Evolutionary conservation across 1,140 invertebrate genomes (phyloP).

Genomic region (Capitella teleta): DNA sequence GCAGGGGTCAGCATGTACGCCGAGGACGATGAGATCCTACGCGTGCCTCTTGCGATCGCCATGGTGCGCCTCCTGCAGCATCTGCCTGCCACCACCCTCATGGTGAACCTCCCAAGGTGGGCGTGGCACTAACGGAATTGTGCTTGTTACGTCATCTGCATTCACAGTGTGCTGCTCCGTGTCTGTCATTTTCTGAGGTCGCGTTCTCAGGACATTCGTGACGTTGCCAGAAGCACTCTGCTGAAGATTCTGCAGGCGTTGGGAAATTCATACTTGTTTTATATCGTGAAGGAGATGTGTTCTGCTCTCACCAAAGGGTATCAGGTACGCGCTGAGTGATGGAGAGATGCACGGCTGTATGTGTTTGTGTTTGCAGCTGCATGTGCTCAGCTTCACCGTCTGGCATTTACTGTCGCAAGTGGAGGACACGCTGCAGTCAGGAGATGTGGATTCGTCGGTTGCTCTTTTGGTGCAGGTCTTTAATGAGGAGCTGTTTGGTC

Average conservation of each 20-base stretch:
- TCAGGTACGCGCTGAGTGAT: conserved; percentile 54
- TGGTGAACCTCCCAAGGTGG: conserved; percentile 68
- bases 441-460: conserved; percentile 67
- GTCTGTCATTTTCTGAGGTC: conserved; percentile 80
- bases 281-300: conserved; percentile 69
- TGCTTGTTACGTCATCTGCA: too few species aligned
- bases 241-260: conserved; percentile 76
- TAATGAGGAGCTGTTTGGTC: conserved; percentile 76
- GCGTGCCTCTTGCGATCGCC: conserved; percentile 83
- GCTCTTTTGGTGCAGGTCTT: conserved; percentile 61
- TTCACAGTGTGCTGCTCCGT: conserved; percentile 69
- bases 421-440: conserved; percentile 51
- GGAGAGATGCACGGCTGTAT: too few species aligned
- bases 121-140: not conserved
- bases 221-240: conserved; percentile 71
- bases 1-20: conserved; percentile 35
- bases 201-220: conserved; percentile 73
- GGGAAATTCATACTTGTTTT: conserved; percentile 67
- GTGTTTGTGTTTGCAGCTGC: conserved; percentile 58
- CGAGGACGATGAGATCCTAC: conserved; percentile 74
- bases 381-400: conserved; percentile 80
- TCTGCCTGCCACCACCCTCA: conserved; percentile 62
- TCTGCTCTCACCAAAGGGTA: conserved; percentile 73
- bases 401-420: conserved; percentile 68
- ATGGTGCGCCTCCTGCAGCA: conserved; percentile 83